These are phyloP conservation scores for Xylota sylvarum DNA, from an alignment of 2,888 invertebrate genomes.

Conservation along the genomic window DNA sequence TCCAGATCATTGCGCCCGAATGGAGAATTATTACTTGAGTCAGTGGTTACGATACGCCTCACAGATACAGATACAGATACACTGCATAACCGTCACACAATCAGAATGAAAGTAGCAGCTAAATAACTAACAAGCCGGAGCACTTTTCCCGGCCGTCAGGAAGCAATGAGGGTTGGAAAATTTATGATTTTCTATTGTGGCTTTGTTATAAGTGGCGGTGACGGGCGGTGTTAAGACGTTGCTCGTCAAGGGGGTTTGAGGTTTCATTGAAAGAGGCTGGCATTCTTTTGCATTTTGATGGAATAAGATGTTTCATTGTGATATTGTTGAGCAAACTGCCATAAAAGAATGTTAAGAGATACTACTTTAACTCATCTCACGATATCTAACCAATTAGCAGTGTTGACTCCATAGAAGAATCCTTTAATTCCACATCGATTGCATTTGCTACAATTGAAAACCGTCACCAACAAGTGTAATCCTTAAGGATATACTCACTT, in stretches of 20 bases:
- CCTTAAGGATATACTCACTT: constrained; percentile 22
- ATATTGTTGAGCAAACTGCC: background rate
- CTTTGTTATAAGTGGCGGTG: background rate
- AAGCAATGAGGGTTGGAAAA: constrained; percentile 74
- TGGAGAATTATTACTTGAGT: constrained; percentile 75
- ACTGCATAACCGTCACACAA: constrained; percentile 48
- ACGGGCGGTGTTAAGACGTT: constrained; percentile 13
- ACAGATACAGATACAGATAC: constrained; percentile 35
- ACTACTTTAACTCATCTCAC: background rate
- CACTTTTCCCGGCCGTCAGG: constrained; percentile 51
- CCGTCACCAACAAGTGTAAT: constrained; percentile 18
- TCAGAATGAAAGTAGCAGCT: constrained; percentile 62
- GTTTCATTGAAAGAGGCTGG: constrained; percentile 7
- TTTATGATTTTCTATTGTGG: constrained; percentile 63
- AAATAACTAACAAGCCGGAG: constrained; percentile 68
- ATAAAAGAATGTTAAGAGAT: background rate
- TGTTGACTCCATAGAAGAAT: constrained; percentile 4
- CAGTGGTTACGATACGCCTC: constrained; percentile 53
- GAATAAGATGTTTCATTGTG: background rate
- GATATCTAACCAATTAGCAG: constrained; percentile 17
- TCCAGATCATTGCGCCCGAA: constrained; percentile 73
- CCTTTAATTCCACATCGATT: background rate
- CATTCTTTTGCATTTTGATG: background rate
- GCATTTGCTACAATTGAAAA: constrained; percentile 32
- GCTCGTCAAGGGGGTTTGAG: background rate